Evolutionary conservation across 1,140 invertebrate genomes (phyloP).

Genomic region (Bombus picipes): DNA sequence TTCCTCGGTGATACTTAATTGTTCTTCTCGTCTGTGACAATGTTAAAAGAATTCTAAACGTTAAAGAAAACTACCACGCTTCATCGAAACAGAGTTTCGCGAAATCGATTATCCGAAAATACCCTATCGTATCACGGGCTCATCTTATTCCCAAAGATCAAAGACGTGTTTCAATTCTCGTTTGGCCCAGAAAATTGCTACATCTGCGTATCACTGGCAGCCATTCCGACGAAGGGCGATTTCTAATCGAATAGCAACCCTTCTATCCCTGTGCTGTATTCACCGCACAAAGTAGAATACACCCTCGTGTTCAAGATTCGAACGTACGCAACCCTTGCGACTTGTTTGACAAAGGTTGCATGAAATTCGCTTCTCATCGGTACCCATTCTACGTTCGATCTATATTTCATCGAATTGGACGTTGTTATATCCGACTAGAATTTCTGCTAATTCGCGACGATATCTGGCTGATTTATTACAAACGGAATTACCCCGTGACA

Average conservation of each 20-base stretch:
- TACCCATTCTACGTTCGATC: not conserved
- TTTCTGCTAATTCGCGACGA: not conserved
- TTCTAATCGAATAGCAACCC: conserved; percentile 23
- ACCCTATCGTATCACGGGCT: no score
- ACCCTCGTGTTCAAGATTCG: not conserved
- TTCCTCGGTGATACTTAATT: no score
- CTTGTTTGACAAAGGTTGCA: not conserved
- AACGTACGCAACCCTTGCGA: no score
- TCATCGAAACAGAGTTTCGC: no score
- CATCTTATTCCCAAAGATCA: conserved; percentile 1
- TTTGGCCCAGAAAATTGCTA: conserved; percentile 1
- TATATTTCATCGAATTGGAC: not conserved
- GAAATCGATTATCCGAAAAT: not conserved
- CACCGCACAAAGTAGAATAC: not conserved
- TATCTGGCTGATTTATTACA: conserved; percentile 14
- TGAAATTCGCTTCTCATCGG: not conserved
- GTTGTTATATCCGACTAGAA: not conserved
- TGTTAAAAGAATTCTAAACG: no score
- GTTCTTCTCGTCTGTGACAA: no score
- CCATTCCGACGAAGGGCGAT: not conserved
- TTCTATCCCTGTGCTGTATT: not conserved
- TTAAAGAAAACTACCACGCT: no score
- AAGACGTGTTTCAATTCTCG: conserved; percentile 2
- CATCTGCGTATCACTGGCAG: conserved; percentile 1
- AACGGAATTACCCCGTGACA: conserved; percentile 10